These are phyloP conservation scores for Muscina levida DNA, from an alignment of 2,888 invertebrate genomes.

Conservation along the genomic window DNA sequence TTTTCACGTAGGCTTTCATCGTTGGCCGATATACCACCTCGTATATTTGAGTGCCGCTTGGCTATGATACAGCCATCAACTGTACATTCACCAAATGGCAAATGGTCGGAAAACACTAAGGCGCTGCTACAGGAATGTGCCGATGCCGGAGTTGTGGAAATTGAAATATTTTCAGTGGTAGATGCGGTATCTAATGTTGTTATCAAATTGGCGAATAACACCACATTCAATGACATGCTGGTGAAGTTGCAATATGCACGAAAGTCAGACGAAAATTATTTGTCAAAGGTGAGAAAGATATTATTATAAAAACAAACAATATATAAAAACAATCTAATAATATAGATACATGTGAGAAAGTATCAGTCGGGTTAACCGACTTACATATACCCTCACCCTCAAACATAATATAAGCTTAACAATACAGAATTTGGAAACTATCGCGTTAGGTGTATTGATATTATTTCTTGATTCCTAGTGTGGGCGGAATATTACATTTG, in stretches of 20 bases:
- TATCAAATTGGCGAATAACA: conserved; percentile 80
- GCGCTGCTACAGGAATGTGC: conserved; percentile 80
- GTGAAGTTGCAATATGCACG: conserved; percentile 84
- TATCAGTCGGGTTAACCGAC: no score
- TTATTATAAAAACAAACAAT: no score
- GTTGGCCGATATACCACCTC: conserved; percentile 80
- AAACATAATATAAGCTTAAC: no score
- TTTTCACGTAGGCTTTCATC: conserved; percentile 71
- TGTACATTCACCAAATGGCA: conserved; percentile 82
- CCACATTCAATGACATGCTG: conserved; percentile 84
- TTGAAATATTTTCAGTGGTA: conserved; percentile 85
- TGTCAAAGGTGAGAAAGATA: conserved; percentile 83
- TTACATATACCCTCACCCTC: no score
- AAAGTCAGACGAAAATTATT: conserved; percentile 86
- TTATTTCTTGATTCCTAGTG: no score
- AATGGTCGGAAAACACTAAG: conserved; percentile 83
- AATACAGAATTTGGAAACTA: no score
- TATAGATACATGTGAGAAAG: no score
- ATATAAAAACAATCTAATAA: no score
- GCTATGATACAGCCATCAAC: conserved; percentile 86
- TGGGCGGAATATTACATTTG: no score
- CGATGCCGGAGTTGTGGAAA: conserved; percentile 76
- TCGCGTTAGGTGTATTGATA: no score
- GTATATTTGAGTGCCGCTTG: conserved; percentile 87
- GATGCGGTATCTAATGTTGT: conserved; percentile 86